Evolutionary conservation across 2,797 vertebrate genomes (phyloP), one percentile per base, ranked within the genome.

Genomic region (Harpagifer antarcticus): DNA sequence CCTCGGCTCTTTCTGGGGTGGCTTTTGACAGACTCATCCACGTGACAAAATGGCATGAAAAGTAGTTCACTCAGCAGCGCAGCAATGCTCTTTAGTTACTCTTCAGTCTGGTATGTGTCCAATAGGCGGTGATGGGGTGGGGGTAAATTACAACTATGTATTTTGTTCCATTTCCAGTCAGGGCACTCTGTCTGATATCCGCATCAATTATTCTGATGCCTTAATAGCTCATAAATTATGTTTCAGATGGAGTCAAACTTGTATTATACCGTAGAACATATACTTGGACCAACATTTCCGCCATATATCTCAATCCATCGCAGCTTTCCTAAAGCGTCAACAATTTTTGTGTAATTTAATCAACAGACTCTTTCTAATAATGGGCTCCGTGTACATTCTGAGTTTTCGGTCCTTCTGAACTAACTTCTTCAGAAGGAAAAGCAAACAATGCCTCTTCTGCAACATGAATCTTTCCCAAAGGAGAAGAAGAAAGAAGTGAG

Each of bases 181-280:
- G 71, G 58, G 56, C 49, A 75, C 69, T 85, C 69, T 72, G 45
- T 73, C 72, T 27, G 11, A 44, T 64, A 64, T 82, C 78, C 27
- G 47, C 79, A 88, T 91, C 49, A 86, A 85, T 91, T 85, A 92
- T 88, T 89, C 62, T 72, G 70, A 87, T 82, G 79, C 78, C 76
- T 88, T 87, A 87, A 92, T 79, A 84, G 83, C 65, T 72, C 70
- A 60, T 85, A 85, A 87, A 91, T 88, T 82, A 89, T 83, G 67
- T 66, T 55, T 77, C 11, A 27, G 67, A 84, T 86, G 64, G 48
- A 86, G 72, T 79, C 79, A 80, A 69, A 81, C 77, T 88, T 90
- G 88, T 87, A 80, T 87, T 83, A 89, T 72, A 61, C 55, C 65
- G 76, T 73, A 82, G 73, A 78, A 57, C 77, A 69, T 83, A 79